Evolutionary conservation across 2,888 invertebrate species (phyloP).

Genomic region (Heliconius aoede): DNA sequence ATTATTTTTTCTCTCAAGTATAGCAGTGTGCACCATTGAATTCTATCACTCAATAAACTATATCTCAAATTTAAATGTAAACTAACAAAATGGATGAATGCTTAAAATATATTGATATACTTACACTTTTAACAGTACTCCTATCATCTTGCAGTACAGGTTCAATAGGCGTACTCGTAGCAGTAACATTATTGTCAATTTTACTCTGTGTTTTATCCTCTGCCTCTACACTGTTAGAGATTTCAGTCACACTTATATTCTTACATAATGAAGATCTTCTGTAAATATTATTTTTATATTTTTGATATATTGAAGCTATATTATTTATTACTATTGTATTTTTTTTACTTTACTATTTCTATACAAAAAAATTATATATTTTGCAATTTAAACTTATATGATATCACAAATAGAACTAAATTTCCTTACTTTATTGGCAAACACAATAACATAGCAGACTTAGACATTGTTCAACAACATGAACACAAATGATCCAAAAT

Average conservation of each 20-base stretch:
- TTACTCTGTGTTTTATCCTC: constrained; percentile 57
- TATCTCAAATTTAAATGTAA: no score
- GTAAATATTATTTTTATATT: constrained; percentile 32
- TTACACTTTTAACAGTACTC: constrained; percentile 72
- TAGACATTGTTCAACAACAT: constrained; percentile 38
- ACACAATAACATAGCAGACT: constrained; percentile 38
- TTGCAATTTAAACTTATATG: background rate
- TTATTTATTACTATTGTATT: background rate
- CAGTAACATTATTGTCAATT: constrained; percentile 48
- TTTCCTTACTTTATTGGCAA: constrained; percentile 41
- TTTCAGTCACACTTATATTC: constrained; percentile 63
- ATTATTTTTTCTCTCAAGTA: background rate
- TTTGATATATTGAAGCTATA: background rate
- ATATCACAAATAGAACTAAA: background rate
- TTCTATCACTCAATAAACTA: no score
- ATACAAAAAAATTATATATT: background rate
- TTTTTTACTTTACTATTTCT: background rate
- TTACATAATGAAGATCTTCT: constrained; percentile 74
- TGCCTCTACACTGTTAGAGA: constrained; percentile 49
- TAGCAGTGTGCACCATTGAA: no score
- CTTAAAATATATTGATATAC: constrained; percentile 47
- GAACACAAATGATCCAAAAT: constrained; percentile 29
- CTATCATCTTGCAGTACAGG: constrained; percentile 64
- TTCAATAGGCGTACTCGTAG: constrained; percentile 44
- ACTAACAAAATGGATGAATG: no score